Evolutionary conservation across 1,140 invertebrate species (phyloP), one percentile per base, ranked within the genome.

Genomic region (Neocloeon triangulifer): DNA sequence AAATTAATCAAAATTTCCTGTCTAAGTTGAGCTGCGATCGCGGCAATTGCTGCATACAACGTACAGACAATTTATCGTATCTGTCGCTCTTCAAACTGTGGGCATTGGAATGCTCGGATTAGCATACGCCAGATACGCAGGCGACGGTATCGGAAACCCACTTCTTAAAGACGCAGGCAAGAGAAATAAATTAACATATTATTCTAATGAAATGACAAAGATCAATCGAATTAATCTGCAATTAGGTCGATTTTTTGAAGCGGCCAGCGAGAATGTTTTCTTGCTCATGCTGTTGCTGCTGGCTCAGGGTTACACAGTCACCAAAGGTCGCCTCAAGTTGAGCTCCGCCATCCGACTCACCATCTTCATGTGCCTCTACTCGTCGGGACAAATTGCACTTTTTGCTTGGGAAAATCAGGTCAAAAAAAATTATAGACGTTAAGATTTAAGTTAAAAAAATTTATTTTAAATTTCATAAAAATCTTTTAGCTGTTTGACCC

Each of bases 261-360:
- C 73, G 2, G 50, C 64, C 10, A 71, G 73, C 29, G 76, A 72
- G 46, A 70, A 68, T 30, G 50, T 64, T 2, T 86, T 80, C 41
- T 56, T 89, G 0, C 44, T 85, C 1, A 54, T 91, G 19, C 55
- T 92, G 17, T 55, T 92, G 15, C 50, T 92, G 12, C 55, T 89
- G 44, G 82, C 74, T 0, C 84, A 91, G 51, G 85, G 86, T 2
- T 91, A 75, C 45, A 91, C 85, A 0, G 73, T 92, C 9, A 91
- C 85, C 0, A 61, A 82, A 34, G 84, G 78, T 0, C 50, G 77
- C 2, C 52, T 91, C 9, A 64, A 71, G 25, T 51, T 66, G 2
- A 55, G 51, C 9, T 73, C 73, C 14, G 64, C 66, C 1, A 58
- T 77, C 4, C 79, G 82, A 53, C 53, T 85, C 10, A 73, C 69